Evolutionary conservation across 2,797 vertebrate species (phyloP).

Genomic region (Pipistrellus kuhlii): DNA sequence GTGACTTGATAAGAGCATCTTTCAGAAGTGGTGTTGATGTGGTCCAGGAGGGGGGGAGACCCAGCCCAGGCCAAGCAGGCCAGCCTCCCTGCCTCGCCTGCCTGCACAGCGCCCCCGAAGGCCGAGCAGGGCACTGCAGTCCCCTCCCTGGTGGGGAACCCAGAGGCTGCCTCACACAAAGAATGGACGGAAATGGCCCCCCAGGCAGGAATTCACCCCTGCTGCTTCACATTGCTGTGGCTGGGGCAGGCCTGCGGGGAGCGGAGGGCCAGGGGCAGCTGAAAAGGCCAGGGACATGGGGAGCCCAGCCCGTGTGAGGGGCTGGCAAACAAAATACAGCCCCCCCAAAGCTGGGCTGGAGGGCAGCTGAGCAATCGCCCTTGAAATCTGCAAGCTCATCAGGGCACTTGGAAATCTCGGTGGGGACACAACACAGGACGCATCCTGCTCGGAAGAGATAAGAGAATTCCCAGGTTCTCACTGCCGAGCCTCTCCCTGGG

Average conservation of each 20-base stretch:
- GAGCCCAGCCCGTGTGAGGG: neutral
- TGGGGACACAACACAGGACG: constrained; percentile 73
- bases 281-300: constrained; percentile 52
- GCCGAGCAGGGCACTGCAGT: fast-evolving
- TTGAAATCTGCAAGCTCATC: constrained; percentile 82
- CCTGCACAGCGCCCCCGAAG: constrained; percentile 40
- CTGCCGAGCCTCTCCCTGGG: constrained; percentile 25
- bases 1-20: neutral
- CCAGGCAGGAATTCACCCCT: constrained; percentile 71
- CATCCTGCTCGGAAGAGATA: constrained; percentile 80
- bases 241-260: neutral
- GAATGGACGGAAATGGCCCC: constrained; percentile 76
- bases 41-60: fast-evolving
- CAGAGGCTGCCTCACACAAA: constrained; percentile 6
- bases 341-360: neutral
- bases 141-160: neutral
- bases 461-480: constrained; percentile 79
- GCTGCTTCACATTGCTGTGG: neutral
- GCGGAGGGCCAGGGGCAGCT: neutral
- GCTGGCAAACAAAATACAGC: constrained; percentile 71
- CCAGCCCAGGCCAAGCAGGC: neutral
- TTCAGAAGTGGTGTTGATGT: neutral
- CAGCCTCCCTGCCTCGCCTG: neutral
- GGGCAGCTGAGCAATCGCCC: neutral
- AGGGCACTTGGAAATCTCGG: constrained; percentile 69